Conservation (phyloP, 2,888 invertebrate species). For the Meganola albula region DNA sequence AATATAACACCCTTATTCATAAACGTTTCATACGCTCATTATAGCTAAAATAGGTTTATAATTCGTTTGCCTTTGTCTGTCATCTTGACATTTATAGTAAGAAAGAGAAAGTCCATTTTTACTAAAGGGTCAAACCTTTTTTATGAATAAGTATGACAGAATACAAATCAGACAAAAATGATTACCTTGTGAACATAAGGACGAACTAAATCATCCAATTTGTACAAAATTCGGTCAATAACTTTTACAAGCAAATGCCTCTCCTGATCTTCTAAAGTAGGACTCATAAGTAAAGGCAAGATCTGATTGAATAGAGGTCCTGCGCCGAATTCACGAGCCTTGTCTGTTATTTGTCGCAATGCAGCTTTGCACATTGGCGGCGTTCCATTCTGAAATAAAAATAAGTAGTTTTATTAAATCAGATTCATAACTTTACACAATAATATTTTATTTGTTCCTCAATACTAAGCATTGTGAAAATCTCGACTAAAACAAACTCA, state of each 20-base stretch:
- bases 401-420: not conserved
- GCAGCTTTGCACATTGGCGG: slow-evolving; percentile 99
- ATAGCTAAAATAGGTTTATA: no score
- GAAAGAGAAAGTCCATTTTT: no score
- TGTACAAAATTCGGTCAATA: slow-evolving; percentile 98
- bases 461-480: no score
- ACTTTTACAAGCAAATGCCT: slow-evolving; percentile 99
- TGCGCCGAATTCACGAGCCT: slow-evolving; percentile 98
- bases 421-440: no score
- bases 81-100: no score
- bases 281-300: slow-evolving; percentile 98
- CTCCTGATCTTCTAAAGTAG: slow-evolving; percentile 99
- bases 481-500: slow-evolving; percentile 16
- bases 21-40: no score
- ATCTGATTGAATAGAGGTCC: slow-evolving; percentile 99
- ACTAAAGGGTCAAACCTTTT: no score
- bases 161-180: no score
- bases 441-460: no score
- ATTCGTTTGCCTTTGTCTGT: no score
- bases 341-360: slow-evolving; percentile 97
- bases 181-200: slow-evolving; percentile 98
- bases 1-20: no score
- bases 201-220: slow-evolving; percentile 97
- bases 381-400: slow-evolving; percentile 87
- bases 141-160: no score